A percentile compares a stretch with the other conserved stretches of the same genome.
These are phyloP conservation scores for Xiphias gladius DNA, from an alignment of 2,113 vertebrate genomes.

Conservation along the genomic window DNA sequence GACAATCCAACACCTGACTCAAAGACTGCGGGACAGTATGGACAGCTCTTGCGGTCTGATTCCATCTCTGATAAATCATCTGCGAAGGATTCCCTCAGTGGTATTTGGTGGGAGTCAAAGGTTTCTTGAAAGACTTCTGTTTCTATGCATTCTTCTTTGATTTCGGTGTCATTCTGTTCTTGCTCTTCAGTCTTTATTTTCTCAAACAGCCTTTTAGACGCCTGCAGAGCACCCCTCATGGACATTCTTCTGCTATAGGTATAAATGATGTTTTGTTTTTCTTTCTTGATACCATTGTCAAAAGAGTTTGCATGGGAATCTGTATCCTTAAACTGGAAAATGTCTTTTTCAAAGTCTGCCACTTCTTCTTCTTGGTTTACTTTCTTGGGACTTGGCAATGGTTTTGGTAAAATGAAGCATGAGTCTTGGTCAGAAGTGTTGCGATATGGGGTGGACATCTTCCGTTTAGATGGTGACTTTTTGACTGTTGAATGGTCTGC, in stretches of 20 bases:
- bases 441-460: conserved; percentile 89
- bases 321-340: conserved; percentile 64
- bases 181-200: conserved; percentile 76
- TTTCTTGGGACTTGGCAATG: conserved; percentile 82
- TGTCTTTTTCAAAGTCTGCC: conserved; percentile 61
- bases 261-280: conserved; percentile 76
- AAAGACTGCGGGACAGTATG: conserved; percentile 94
- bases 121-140: conserved; percentile 75
- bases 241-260: conserved; percentile 83
- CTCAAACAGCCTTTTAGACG: conserved; percentile 78
- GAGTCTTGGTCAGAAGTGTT: conserved; percentile 93
- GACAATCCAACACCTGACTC: conserved; percentile 95
- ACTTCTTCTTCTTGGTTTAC: conserved; percentile 79
- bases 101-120: conserved; percentile 66
- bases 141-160: conserved; percentile 83
- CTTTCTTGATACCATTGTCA: conserved; percentile 69
- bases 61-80: conserved; percentile 74
- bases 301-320: conserved; percentile 53
- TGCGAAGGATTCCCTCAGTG: conserved; percentile 56
- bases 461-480: conserved; percentile 85
- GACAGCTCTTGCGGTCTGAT: conserved; percentile 91
- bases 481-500: conserved; percentile 82
- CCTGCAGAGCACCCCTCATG: conserved; percentile 78
- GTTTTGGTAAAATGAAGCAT: conserved; percentile 92
- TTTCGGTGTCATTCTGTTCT: conserved; percentile 59